These are phyloP conservation scores for Elgaria multicarinata DNA, from an alignment of 2,113 vertebrate species.

Conservation along the genomic window DNA sequence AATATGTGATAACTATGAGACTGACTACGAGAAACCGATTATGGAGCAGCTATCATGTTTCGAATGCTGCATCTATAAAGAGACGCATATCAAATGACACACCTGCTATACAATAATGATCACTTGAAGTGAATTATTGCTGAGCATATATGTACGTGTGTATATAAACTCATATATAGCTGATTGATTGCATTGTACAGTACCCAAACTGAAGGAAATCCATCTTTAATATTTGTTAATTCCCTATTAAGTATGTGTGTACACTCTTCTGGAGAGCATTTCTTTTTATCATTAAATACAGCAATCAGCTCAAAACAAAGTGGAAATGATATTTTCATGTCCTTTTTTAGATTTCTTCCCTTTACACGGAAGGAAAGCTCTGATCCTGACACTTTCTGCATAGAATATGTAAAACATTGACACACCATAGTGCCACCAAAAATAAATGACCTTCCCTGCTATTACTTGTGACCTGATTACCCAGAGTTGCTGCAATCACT, in stretches of 20 bases:
- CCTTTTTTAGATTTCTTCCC: neutral
- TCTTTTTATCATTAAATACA: neutral
- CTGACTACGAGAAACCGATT: neutral
- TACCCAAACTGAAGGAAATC: neutral
- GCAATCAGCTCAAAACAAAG: neutral
- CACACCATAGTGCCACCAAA: neutral
- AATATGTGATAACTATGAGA: neutral
- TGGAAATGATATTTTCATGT: neutral
- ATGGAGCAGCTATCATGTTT: neutral
- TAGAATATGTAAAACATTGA: neutral
- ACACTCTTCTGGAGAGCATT: neutral
- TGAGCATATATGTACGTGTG: neutral
- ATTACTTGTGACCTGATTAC: fast-evolving
- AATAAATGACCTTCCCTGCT: neutral
- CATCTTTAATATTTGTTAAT: neutral
- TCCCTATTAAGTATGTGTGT: neutral
- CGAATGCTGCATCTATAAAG: neutral
- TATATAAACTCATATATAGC: neutral
- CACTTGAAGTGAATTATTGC: neutral
- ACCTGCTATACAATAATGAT: neutral
- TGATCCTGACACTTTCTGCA: neutral
- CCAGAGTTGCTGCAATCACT: fast-evolving
- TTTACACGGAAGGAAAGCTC: neutral
- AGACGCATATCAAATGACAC: too few relatives aligned
- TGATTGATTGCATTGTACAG: neutral